Base-by-base conservation (phyloP, 64 coral and sea anemone genomes). In the Anthopleura sola region DNA sequence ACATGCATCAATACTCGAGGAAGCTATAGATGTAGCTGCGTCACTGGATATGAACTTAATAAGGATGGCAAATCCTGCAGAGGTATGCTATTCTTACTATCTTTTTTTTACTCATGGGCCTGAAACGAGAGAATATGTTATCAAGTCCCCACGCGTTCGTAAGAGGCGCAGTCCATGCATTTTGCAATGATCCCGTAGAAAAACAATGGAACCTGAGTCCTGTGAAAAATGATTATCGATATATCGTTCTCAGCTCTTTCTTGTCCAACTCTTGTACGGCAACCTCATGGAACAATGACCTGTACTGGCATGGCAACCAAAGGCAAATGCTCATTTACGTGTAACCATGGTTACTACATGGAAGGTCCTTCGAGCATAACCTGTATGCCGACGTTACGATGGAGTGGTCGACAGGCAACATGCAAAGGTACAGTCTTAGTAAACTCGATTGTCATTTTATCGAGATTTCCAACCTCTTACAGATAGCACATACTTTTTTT, bases 51-150 rank as follows among this genome's bases (percentile, higher is more conserved):
- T 44, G 80, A 24, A 8, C 44, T 82, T 9, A 8, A 49, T 32
- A 55, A 82, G 21, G 80, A 82, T 55, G 51, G 28, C 1, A 82
- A 51, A 82, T 49, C 80, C 47, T 82, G 80, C 24, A 82, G 39
- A 53, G 80, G 80, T 37, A 77, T 37, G 14, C 1, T 32, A 40
- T n/a, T 1, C 10, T 40, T 40, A 37, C 3, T 37, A 31, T 44
- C 7, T 3, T 2, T 7, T 29, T 10, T 32, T n/a, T 13, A 29
- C 1, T 36, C 20, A 77, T 77, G 15, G 37, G 39, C 5, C 17
- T 9, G 1, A 3, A 51, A 10, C 39, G 6, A n/a, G 1, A 31
- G 51, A 49, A 51, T 7, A 26, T 31, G 9, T 33, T 14, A 16
- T 53, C 7, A 3, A n/a, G n/a, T n/a, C n/a, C n/a, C n/a, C n/a